These are phyloP conservation scores for Argopecten irradians DNA, from an alignment of 1,140 invertebrate genomes.

Conservation along the genomic window DNA sequence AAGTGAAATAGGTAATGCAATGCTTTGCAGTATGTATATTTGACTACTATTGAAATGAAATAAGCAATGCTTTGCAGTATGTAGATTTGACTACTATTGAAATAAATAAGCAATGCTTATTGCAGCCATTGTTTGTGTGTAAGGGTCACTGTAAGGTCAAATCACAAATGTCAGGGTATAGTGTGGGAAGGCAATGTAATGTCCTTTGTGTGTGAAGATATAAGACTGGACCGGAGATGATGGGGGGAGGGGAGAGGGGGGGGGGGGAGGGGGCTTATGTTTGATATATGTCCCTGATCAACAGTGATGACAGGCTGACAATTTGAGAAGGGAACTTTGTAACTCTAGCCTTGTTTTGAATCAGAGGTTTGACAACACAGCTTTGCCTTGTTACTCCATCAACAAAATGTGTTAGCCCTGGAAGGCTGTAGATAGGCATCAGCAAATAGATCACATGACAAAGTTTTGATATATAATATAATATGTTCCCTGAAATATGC, in stretches of 20 bases:
- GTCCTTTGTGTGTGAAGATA: background rate
- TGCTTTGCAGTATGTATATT: too few relatives aligned
- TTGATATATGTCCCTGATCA: slow-evolving; percentile 17
- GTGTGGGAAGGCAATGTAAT: background rate
- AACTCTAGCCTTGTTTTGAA: background rate
- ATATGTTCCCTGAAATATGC: too few relatives aligned
- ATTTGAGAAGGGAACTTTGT: background rate
- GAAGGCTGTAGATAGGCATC: background rate
- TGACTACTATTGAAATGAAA: too few relatives aligned
- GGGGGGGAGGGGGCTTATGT: background rate
- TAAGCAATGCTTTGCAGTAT: too few relatives aligned
- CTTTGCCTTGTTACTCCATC: background rate
- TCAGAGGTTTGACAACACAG: background rate
- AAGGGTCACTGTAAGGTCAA: background rate
- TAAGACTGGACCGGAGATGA: background rate
- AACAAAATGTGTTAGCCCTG: background rate
- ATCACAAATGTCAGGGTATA: background rate
- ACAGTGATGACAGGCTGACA: background rate
- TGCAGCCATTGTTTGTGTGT: slow-evolving; percentile 3
- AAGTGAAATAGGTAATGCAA: too few relatives aligned
- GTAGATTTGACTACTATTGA: too few relatives aligned
- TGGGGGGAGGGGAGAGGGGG: too few relatives aligned
- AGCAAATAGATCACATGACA: background rate
- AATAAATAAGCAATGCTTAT: too few relatives aligned
- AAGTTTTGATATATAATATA: too few relatives aligned